Conservation (phyloP, 2,888 invertebrate genomes). For the Rhynchonema sp. region DNA sequence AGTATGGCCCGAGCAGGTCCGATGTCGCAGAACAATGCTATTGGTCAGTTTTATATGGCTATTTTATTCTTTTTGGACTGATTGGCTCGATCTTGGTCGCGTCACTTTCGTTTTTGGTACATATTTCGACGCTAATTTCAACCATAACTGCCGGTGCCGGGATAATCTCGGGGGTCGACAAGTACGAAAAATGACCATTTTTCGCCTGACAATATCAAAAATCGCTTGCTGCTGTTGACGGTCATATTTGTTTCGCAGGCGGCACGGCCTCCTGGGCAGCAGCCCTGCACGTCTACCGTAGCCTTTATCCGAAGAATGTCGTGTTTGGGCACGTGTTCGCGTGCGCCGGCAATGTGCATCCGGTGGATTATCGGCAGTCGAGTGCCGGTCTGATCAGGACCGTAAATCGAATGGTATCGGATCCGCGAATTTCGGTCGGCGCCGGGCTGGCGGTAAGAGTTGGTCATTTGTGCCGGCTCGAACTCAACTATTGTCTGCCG, state of each 20-base stretch:
- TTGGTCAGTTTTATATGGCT: constrained; percentile 12
- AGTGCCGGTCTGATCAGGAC: background rate
- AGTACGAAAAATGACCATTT: background rate
- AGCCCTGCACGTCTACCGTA: constrained; percentile 65
- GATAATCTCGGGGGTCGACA: background rate
- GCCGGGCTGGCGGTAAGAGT: constrained; percentile 62
- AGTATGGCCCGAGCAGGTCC: constrained; percentile 67
- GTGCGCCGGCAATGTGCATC: constrained; percentile 49
- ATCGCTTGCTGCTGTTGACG: background rate
- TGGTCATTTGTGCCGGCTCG: constrained; percentile 39
- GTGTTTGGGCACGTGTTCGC: constrained; percentile 73
- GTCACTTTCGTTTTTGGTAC: too few relatives aligned
- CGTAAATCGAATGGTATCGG: background rate
- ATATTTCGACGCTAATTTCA: too few relatives aligned
- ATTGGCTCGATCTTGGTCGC: too few relatives aligned
- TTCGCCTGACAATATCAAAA: background rate
- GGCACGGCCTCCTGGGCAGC: constrained; percentile 58
- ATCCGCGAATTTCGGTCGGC: constrained; percentile 51
- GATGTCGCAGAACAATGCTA: constrained; percentile 45
- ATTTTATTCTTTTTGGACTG: constrained; percentile 4
- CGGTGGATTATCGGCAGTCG: constrained; percentile 30
- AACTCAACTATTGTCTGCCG: constrained; percentile 81
- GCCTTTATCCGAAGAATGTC: constrained; percentile 44
- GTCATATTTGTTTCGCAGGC: constrained; percentile 13
- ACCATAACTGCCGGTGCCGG: constrained; percentile 2